phyloP scores from a whole-genome alignment of 2,113 vertebrate species.

The Eurystomus gularis region DNA sequence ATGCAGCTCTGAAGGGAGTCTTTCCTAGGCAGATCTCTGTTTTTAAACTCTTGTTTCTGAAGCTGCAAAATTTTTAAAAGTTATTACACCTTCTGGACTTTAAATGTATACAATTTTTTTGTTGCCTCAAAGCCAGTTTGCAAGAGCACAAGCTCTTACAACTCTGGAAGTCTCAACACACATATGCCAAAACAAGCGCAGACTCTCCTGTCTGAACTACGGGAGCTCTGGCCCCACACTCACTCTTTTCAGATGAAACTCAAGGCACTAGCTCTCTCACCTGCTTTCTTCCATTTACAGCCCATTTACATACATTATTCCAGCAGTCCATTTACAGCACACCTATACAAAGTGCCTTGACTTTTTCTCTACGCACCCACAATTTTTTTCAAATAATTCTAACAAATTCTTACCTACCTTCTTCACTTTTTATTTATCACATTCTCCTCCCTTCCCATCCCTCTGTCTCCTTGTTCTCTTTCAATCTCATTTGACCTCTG shows the following conservation, averaged over 20 bases:
- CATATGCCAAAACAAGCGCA: fast-evolving
- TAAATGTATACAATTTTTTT: background rate
- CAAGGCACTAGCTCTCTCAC: background rate
- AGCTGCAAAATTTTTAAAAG: background rate
- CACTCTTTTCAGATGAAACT: background rate
- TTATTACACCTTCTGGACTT: background rate
- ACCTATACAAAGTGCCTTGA: background rate
- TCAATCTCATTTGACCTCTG: background rate
- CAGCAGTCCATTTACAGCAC: background rate
- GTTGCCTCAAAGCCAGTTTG: background rate
- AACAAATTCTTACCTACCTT: background rate
- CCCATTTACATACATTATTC: background rate
- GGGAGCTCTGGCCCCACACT: background rate
- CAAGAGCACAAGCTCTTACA: background rate
- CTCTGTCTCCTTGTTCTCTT: background rate
- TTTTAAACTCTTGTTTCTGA: background rate
- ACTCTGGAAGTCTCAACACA: background rate
- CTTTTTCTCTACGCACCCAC: background rate
- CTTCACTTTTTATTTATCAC: background rate
- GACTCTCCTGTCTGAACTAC: background rate
- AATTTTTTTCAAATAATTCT: background rate
- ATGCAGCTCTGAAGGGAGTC: background rate
- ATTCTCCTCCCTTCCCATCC: background rate
- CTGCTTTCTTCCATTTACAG: background rate
- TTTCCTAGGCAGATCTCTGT: background rate